phyloP scores from a whole-genome alignment of 2,888 invertebrate species.

The Hypomecis punctinalis region DNA sequence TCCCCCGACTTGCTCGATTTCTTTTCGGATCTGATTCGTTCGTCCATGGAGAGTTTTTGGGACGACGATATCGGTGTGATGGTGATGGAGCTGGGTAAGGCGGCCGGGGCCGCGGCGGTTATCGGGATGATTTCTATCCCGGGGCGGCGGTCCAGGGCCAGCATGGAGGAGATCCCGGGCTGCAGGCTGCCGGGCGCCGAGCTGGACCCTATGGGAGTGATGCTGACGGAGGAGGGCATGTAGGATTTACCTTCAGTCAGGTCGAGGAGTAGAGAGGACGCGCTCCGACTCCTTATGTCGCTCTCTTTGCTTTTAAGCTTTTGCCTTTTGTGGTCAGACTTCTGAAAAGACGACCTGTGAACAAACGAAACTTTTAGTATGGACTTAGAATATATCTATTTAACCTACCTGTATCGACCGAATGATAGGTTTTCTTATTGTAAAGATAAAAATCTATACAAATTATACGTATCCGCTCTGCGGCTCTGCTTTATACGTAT shows the following conservation, averaged over 20 bases:
- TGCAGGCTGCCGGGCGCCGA: conserved; percentile 85
- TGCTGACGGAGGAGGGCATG: conserved; percentile 82
- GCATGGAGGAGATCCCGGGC: conserved; percentile 85
- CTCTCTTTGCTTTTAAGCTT: conserved; percentile 86
- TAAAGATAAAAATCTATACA: too few species aligned
- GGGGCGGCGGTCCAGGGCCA: conserved; percentile 88
- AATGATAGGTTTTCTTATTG: too few species aligned
- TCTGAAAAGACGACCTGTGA: conserved; percentile 83
- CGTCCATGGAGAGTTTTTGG: conserved; percentile 80
- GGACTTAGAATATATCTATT: too few species aligned
- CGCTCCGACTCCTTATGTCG: conserved; percentile 74
- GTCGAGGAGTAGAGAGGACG: conserved; percentile 79
- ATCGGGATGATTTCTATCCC: conserved; percentile 95
- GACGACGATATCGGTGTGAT: conserved; percentile 91
- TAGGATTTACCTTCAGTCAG: conserved; percentile 83
- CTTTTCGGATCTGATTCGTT: conserved; percentile 76
- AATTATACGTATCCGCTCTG: too few species aligned
- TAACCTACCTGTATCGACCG: too few species aligned
- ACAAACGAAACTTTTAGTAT: conserved; percentile 46
- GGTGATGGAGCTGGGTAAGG: conserved; percentile 92
- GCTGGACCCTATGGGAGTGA: conserved; percentile 82
- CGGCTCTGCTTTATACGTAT: too few species aligned
- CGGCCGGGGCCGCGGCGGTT: conserved; percentile 86
- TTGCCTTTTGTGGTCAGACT: conserved; percentile 85
- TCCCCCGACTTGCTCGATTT: conserved; percentile 77